Conservation (phyloP, 2,113 vertebrate genomes). For the Tachycineta bicolor region DNA sequence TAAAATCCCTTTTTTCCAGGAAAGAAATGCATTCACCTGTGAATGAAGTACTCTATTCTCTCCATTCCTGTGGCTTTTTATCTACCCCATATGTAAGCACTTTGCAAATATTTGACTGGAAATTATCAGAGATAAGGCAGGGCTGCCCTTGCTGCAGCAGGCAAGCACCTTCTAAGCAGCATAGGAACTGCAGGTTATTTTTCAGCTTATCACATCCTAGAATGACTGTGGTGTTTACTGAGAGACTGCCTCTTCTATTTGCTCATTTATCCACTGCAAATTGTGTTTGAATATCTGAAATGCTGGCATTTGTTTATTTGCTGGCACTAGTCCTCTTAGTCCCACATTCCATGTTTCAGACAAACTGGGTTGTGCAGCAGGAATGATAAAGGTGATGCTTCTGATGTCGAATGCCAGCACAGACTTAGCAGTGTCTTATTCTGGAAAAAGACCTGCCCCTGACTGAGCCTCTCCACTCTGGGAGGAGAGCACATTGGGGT, state of each 20-base stretch:
- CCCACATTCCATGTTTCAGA: not conserved
- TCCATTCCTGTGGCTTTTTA: conserved; percentile 32
- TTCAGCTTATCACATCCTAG: not conserved
- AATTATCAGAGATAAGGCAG: conserved; percentile 8
- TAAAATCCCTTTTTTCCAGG: not conserved
- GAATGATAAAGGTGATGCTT: not conserved
- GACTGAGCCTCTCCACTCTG: fast-evolving
- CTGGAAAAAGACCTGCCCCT: not conserved
- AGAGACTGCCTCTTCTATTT: not conserved
- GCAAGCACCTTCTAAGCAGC: not conserved
- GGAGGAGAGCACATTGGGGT: not conserved
- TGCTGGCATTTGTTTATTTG: not conserved
- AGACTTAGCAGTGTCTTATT: not conserved
- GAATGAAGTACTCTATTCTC: not conserved
- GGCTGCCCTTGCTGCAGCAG: not conserved
- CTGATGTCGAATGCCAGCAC: not conserved
- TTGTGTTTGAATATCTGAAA: not conserved
- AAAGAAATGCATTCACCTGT: not conserved
- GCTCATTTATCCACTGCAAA: not conserved
- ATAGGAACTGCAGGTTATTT: not conserved
- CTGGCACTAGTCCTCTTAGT: not conserved
- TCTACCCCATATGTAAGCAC: not conserved
- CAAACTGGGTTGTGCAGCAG: not conserved
- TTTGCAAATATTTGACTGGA: conserved; percentile 54
- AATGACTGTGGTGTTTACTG: not conserved